Base-by-base conservation (phyloP, 2,888 invertebrate genomes). In the Reticulitermes lucifugus region DNA sequence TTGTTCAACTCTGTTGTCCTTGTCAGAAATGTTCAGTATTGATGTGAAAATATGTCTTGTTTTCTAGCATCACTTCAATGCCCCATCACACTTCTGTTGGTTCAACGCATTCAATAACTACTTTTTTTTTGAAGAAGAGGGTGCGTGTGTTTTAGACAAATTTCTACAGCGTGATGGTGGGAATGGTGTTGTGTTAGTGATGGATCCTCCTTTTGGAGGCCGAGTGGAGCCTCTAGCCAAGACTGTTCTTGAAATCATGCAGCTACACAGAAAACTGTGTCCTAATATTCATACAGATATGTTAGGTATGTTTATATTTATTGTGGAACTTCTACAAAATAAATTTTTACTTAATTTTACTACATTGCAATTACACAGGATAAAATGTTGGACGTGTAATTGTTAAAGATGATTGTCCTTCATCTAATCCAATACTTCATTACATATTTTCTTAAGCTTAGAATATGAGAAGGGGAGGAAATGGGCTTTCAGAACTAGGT, bases 171-270 rank as follows among this genome's bases (percentile, higher is more conserved):
- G 83, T 88, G 91, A 91, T 81, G 90, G 91, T 21, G 91, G 91
- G 2, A 91, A 92, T 87, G 90, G 92, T 35, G 89, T 94, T 0
- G 93, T 94, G 81, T 90, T 96, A 43, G 92, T 97, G 43, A 94
- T 95, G 87, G 98, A 98, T 91, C 98, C 98, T 59, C 98, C 98
- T 1, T 98, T 98, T 91, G 98, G 98, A 0, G 98, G 97, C 0
- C 93, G 97, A 84, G 94, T 97, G 0, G 98, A 98, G 89, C 95
- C 96, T 0, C 91, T 98, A 18, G 93, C 94, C 0, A 93, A 94
- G 83, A 96, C 96, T 0, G 89, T 98, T 2, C 86, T 88, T 21
- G 88, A 88, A 85, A 89, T 92, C 35, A 84, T 87, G 9, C 86
- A 65, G 25, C 82, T 85, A 41, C 84, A 87, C 65, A 84, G 77